Percentiles rank a stretch among this genome's conserved stretches.
Conservation (phyloP, 2,888 invertebrate genomes). For the Tinea pellionella region DNA sequence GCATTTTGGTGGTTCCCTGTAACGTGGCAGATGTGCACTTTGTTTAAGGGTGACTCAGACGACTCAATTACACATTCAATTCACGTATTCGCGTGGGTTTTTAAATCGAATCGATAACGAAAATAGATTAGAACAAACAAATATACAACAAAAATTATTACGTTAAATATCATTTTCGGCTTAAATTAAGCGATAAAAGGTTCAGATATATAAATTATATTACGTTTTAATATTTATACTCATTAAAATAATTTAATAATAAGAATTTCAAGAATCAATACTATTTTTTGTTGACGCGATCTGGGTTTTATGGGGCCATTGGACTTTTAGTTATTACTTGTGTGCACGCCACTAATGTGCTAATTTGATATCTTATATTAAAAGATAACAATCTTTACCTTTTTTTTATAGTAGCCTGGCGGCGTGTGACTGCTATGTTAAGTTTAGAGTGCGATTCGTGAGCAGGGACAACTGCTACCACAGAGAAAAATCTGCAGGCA, state of each 20-base stretch:
- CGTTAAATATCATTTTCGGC: too few species aligned
- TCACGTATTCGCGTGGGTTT: background rate
- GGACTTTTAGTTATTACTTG: slow-evolving; percentile 21
- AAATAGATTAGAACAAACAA: slow-evolving; percentile 20
- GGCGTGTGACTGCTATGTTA: too few species aligned
- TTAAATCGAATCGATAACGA: background rate
- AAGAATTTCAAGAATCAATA: background rate
- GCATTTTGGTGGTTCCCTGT: background rate
- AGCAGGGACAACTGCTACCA: too few species aligned
- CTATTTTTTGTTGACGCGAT: slow-evolving; percentile 6
- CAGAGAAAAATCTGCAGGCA: too few species aligned
- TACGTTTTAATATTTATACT: too few species aligned
- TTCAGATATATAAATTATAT: too few species aligned
- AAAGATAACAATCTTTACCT: background rate
- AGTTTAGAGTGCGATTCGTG: too few species aligned
- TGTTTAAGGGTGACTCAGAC: slow-evolving; percentile 51
- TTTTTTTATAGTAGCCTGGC: too few species aligned
- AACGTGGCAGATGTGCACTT: slow-evolving; percentile 52
- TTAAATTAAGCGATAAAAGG: too few species aligned
- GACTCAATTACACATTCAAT: slow-evolving; percentile 67
- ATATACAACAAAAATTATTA: too few species aligned
- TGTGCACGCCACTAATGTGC: slow-evolving; percentile 2
- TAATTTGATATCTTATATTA: slow-evolving; percentile 1
- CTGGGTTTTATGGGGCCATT: slow-evolving; percentile 27
- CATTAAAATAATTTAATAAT: too few species aligned